Evolutionary conservation across 1,140 invertebrate genomes (phyloP), one percentile per base, ranked within the genome.

Genomic region (Zaprionus camerounensis): DNA sequence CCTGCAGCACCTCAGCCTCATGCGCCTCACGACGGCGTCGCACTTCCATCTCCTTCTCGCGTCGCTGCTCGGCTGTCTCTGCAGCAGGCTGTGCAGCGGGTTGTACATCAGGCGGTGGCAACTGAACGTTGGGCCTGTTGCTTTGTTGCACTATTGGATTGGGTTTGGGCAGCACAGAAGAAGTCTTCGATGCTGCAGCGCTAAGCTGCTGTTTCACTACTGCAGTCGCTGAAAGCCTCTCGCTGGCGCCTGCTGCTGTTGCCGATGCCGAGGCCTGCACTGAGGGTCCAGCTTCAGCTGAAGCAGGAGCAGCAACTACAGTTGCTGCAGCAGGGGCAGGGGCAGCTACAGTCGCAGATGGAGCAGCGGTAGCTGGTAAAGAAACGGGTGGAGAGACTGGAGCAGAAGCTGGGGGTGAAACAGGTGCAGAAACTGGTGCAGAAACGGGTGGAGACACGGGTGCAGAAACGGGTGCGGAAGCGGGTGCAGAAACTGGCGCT

Each of bases 21-120:
- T 96, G 95, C 0, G 96, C 96, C 24, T 95, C 87, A 75, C 95
- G 94, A 3, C 97, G 94, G 9, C 97, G 94, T 71, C 97, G 95
- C 4, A 96, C 83, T 93, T 97, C 97, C 80, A 80, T 95, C 15
- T 79, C 85, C 78, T 68, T 91, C 59, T 78, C 67, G 15, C 15
- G 58, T 1, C 51, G 71, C 7, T 84, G 38, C 4, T 41, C 4
- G 38, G 4, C 38, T 1, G 15, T 41, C 3, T 34, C 38, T 26
- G 53, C 44, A 34, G 57, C 5, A 1, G 75, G 28, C 11, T 71
- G 20, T 6, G 3, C 31, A 11, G 31, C 9, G 9, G 9, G 9
- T 11, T 34, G 9, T 34, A 7, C 31, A 11, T 9, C 31, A 34
- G 31, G 31, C 31, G 31, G 31, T 11, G 31, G 9, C 31, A 34